Evolutionary conservation across 2,113 vertebrate species (phyloP).

Genomic region (Marmota flaviventris): DNA sequence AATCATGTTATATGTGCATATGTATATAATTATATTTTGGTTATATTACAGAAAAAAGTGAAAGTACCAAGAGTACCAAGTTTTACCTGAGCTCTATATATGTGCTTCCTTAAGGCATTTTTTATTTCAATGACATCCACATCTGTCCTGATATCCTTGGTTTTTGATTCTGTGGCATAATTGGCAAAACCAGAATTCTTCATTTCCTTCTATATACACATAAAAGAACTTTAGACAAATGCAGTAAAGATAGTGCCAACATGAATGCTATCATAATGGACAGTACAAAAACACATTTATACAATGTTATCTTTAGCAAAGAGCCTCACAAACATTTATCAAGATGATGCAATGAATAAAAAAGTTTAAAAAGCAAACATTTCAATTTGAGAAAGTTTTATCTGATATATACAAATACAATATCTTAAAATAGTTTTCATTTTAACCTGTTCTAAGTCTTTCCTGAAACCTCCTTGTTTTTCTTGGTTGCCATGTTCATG

Average conservation of each 20-base stretch:
- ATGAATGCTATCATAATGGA: neutral
- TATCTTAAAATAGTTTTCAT: constrained; percentile 82
- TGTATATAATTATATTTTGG: neutral
- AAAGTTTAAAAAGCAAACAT: neutral
- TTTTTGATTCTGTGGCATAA: constrained; percentile 69
- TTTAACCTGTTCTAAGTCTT: constrained; percentile 71
- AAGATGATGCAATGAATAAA: neutral
- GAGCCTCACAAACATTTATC: neutral
- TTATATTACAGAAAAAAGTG: neutral
- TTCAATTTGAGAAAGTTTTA: constrained; percentile 69
- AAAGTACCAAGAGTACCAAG: neutral
- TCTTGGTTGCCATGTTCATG: neutral
- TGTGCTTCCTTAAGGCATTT: constrained; percentile 87
- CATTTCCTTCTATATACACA: constrained; percentile 74
- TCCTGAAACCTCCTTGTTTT: neutral
- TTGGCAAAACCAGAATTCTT: constrained; percentile 69
- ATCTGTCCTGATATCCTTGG: constrained; percentile 49
- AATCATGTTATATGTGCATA: neutral
- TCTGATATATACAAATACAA: constrained; percentile 78
- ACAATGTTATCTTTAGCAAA: constrained; percentile 22
- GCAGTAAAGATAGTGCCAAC: neutral
- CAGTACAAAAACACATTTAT: neutral
- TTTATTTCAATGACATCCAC: constrained; percentile 82
- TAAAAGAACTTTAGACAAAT: constrained; percentile 67
- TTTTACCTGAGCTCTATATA: constrained; percentile 87